A percentile compares a stretch with the other conserved stretches of the same genome.
phyloP scores from a whole-genome alignment of 2,113 vertebrate genomes.

The Microcebus tavaratra region DNA sequence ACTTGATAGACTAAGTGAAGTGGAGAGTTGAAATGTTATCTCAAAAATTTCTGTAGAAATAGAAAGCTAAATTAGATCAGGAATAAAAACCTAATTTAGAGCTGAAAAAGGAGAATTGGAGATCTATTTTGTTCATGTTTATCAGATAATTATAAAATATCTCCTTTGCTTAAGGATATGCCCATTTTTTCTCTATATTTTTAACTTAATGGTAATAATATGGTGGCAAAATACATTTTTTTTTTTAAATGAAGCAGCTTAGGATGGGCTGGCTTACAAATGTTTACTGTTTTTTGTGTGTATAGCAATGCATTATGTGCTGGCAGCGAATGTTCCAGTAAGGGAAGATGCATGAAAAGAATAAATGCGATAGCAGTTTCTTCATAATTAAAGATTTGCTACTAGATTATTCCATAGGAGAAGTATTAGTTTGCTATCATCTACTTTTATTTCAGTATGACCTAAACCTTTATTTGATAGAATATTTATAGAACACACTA shows the following conservation, averaged over 20 bases:
- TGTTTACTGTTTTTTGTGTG: neutral
- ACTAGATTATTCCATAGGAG: neutral
- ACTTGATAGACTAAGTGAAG: neutral
- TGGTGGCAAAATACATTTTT: neutral
- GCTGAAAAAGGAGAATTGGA: neutral
- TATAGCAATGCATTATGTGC: neutral
- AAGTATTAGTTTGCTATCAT: neutral
- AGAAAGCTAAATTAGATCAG: conserved; percentile 33
- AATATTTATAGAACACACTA: neutral
- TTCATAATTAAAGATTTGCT: neutral
- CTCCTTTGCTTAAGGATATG: neutral
- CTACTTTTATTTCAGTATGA: neutral
- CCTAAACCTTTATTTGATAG: neutral
- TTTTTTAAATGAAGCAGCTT: neutral
- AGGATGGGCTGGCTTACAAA: neutral
- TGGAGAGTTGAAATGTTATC: neutral
- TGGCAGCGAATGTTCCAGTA: neutral
- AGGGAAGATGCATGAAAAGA: neutral
- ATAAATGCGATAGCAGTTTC: neutral
- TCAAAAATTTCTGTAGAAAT: neutral
- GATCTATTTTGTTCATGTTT: neutral
- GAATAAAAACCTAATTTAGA: neutral
- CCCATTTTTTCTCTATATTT: neutral
- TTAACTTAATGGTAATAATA: neutral
- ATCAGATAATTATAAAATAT: conserved; percentile 4